Conservation (phyloP, 1,140 invertebrate species). For the Muscidifurax raptorellus region DNA sequence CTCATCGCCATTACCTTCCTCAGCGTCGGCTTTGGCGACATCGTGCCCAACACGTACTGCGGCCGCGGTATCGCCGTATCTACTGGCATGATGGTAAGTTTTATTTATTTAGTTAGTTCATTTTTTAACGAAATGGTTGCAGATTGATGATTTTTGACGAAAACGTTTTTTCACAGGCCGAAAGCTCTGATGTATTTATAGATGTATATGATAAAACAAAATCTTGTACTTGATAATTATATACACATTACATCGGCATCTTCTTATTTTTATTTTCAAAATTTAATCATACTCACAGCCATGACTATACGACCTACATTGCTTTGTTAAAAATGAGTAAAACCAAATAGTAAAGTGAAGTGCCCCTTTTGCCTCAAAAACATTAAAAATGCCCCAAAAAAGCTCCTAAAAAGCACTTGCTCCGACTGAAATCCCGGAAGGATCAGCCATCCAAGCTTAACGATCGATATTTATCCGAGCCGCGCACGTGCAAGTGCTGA, state of each 20-base stretch:
- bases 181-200: too few species aligned
- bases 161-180: too few species aligned
- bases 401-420: neutral
- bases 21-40: slow-evolving; percentile 99
- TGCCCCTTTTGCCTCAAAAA: too few species aligned
- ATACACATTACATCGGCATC: too few species aligned
- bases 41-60: slow-evolving; percentile 99
- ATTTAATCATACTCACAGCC: too few species aligned
- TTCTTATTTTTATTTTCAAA: too few species aligned
- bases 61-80: slow-evolving; percentile 98
- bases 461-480: neutral
- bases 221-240: too few species aligned
- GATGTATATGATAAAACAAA: too few species aligned
- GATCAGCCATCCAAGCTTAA: neutral
- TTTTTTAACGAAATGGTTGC: neutral
- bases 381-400: neutral
- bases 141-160: too few species aligned
- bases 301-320: too few species aligned
- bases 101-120: slow-evolving; percentile 15
- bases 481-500: neutral
- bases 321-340: too few species aligned
- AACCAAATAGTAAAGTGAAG: too few species aligned
- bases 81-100: slow-evolving; percentile 98
- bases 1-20: slow-evolving; percentile 98
- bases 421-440: neutral